Conservation (phyloP, 2,797 vertebrate species). For the Ceryle rudis region DNA sequence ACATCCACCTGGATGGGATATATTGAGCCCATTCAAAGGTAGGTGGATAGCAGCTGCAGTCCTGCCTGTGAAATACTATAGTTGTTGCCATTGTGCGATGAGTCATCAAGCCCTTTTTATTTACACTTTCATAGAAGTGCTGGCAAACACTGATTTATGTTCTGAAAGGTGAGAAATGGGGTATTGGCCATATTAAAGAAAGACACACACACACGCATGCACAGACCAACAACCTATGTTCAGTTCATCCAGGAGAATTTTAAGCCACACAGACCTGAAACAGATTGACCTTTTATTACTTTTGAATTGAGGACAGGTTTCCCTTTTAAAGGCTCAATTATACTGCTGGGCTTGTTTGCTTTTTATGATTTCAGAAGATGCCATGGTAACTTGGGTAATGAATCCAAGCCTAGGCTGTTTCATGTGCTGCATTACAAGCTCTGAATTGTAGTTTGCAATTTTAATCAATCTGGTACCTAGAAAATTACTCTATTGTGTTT, state of each 20-base stretch:
- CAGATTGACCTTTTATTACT: conserved; percentile 71
- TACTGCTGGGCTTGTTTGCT: conserved; percentile 43
- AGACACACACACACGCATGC: background rate
- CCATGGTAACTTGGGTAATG: conserved; percentile 57
- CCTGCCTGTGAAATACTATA: conserved; percentile 76
- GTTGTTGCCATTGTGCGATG: conserved; percentile 68
- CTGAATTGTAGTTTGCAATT: conserved; percentile 24
- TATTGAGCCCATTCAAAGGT: conserved; percentile 88
- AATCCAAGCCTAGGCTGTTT: conserved; percentile 30
- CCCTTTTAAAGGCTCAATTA: conserved; percentile 60
- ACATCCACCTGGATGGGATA: conserved; percentile 81
- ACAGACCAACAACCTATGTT: background rate
- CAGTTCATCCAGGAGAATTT: background rate
- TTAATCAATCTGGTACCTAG: conserved; percentile 21
- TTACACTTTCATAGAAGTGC: conserved; percentile 65
- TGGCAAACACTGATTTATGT: conserved; percentile 70
- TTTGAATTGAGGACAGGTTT: conserved; percentile 69
- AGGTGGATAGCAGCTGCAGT: conserved; percentile 83
- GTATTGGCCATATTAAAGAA: background rate
- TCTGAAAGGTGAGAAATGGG: conserved; percentile 44
- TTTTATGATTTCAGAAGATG: conserved; percentile 68
- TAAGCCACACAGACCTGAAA: conserved; percentile 51
- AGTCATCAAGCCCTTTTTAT: conserved; percentile 76
- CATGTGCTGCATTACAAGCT: conserved; percentile 18
- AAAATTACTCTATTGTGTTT: conserved; percentile 38